phyloP scores from a whole-genome alignment of 2,888 invertebrate genomes.

The Tetropium fuscum region DNA sequence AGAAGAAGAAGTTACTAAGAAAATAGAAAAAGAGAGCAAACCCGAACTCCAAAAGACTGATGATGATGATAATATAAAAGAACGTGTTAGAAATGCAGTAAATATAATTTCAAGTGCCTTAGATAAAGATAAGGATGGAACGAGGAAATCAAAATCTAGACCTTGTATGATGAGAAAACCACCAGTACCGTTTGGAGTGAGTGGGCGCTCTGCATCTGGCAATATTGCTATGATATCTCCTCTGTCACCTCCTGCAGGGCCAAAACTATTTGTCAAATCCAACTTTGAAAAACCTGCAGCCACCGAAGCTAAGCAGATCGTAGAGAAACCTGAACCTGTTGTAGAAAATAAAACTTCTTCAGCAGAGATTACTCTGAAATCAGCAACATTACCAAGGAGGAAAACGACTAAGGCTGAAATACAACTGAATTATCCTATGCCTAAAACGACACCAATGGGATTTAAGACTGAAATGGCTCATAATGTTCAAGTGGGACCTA shows the following conservation, averaged over 20 bases:
- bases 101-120: conserved; percentile 81
- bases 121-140: conserved; percentile 64
- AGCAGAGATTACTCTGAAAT: conserved; percentile 75
- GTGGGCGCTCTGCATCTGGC: conserved; percentile 71
- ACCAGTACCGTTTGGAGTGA: conserved; percentile 73
- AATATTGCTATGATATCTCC: conserved; percentile 62
- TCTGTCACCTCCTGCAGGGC: conserved; percentile 54
- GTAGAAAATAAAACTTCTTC: conserved; percentile 70
- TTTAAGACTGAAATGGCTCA: conserved; percentile 74
- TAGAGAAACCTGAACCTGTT: conserved; percentile 45
- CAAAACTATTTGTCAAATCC: conserved; percentile 55
- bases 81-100: conserved; percentile 75
- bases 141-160: conserved; percentile 64
- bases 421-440: conserved; percentile 68
- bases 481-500: conserved; percentile 66
- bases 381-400: conserved; percentile 75
- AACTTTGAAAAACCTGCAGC: conserved; percentile 43
- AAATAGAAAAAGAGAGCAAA: conserved; percentile 42
- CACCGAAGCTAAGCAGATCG: conserved; percentile 49
- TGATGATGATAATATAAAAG: conserved; percentile 67
- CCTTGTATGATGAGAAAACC: conserved; percentile 71
- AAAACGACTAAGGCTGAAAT: conserved; percentile 76
- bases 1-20: conserved; percentile 51
- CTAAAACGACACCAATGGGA: conserved; percentile 66
- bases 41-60: conserved; percentile 47